Evolutionary conservation across 2,888 invertebrate genomes (phyloP), one percentile per base, ranked within the genome.

Genomic region (Amblyteles armatorius): DNA sequence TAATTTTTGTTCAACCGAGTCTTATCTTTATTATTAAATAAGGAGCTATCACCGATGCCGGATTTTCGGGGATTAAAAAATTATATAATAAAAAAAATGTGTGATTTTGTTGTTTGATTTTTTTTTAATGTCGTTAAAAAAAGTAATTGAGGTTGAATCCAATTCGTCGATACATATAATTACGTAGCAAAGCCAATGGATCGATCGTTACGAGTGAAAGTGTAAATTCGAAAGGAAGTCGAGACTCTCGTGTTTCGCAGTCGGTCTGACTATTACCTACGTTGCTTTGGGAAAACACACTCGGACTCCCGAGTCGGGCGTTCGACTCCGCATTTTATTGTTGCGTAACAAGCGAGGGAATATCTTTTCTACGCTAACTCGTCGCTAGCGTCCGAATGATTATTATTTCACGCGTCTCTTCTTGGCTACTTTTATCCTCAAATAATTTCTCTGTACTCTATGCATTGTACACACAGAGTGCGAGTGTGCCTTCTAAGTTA

Each of bases 161-260:
- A 7, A 52, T 33, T n/a, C 2, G 26, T 33, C 9, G 1, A 33
- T 9, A 11, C 52, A n/a, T 29, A 33, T 33, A 26, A 50, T 33
- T 36, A 40, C 13, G 40, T 16, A 16, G 36, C 33, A 36, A 26
- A 6, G 22, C 22, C 19, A 57, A 57, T 40, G 33, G 36, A 72
- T 57, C 22, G 57, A 55, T 13, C 57, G 57, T 26, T 26, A 0
- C 22, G 36, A 55, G 72, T 72, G 55, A 72, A 72, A 72, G 72
- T 72, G 22, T 16, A 36, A 7, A 72, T 26, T 57, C 40, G 72
- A 55, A 57, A 72, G 71, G 55, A 71, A 52, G 22, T 55, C 52
- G 52, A 55, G 71, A 52, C 52, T 36, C 52, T 19, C 36, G 52
- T n/a, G 29, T 57, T 57, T 57, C 57, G 26, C 57, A 57, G 26